phyloP scores from a whole-genome alignment of 2,888 invertebrate species.

The Drosophila nr. perissopoda region DNA sequence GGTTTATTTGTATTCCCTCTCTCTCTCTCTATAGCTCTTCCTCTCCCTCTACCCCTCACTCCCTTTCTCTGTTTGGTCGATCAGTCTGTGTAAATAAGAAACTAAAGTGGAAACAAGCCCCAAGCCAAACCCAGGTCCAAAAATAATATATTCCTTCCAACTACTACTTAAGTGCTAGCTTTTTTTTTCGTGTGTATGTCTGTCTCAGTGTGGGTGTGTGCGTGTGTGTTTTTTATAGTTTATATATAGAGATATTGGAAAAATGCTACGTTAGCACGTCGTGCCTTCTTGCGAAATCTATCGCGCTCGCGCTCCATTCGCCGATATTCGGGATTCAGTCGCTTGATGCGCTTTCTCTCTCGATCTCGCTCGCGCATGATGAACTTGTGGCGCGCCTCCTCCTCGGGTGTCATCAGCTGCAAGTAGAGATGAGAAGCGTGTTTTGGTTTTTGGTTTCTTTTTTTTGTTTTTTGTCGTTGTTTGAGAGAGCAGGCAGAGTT shows the following conservation, averaged over 20 bases:
- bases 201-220: constrained; percentile 13
- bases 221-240: constrained; percentile 45
- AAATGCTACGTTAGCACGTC: constrained; percentile 80
- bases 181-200: constrained; percentile 3
- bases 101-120: constrained; percentile 6
- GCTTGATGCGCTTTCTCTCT: constrained; percentile 79
- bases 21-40: neutral
- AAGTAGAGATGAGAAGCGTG: constrained; percentile 78
- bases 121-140: constrained; percentile 16
- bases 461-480: constrained; percentile 10
- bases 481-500: constrained; percentile 10
- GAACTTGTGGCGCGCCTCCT: constrained; percentile 79
- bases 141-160: neutral
- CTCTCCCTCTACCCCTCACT: neutral
- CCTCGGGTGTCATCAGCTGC: constrained; percentile 80
- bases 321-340: constrained; percentile 79
- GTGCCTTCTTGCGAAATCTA: constrained; percentile 81
- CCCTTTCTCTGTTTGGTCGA: constrained; percentile 16
- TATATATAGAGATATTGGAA: constrained; percentile 66
- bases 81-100: constrained; percentile 24
- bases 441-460: constrained; percentile 21
- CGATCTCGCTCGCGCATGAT: constrained; percentile 81
- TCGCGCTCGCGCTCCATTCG: constrained; percentile 80
- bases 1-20: constrained; percentile 30
- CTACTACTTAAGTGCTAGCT: constrained; percentile 32